Conservation (phyloP, 1,140 invertebrate genomes). For the Papilio helenus region DNA sequence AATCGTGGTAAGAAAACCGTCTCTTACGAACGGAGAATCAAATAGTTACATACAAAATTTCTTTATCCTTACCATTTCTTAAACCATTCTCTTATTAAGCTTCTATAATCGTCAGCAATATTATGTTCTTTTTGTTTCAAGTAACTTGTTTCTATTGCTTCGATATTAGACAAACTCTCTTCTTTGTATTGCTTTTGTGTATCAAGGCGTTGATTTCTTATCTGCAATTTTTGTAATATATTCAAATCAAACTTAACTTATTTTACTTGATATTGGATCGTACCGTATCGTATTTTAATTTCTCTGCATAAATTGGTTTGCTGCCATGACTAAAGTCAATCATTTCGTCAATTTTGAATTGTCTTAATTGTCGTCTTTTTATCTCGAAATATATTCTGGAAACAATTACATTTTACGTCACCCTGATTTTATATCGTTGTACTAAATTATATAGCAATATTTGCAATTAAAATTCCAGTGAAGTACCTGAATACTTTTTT, state of each 20-base stretch:
- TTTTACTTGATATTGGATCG: neutral
- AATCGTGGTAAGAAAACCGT: too few relatives aligned
- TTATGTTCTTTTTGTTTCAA: conserved; percentile 48
- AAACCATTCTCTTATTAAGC: conserved; percentile 65
- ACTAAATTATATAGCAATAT: neutral
- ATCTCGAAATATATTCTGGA: conserved; percentile 61
- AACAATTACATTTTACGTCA: conserved; percentile 21
- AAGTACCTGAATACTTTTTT: conserved; percentile 60
- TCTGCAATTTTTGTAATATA: conserved; percentile 40
- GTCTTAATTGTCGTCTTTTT: conserved; percentile 53
- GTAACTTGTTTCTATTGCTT: conserved; percentile 49
- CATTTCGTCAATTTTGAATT: conserved; percentile 57
- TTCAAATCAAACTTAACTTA: neutral
- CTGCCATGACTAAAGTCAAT: conserved; percentile 51
- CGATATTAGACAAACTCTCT: conserved; percentile 45
- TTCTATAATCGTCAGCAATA: conserved; percentile 56
- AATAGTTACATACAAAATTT: neutral
- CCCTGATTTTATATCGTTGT: too few relatives aligned
- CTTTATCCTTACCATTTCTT: conserved; percentile 53
- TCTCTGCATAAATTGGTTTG: conserved; percentile 34
- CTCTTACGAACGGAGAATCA: too few relatives aligned
- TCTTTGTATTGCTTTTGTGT: conserved; percentile 44
- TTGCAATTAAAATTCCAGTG: neutral
- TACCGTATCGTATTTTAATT: conserved; percentile 45
- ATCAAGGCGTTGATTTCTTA: conserved; percentile 40